Base-by-base conservation (phyloP, 2,888 invertebrate genomes). In the Drosophila melanosoma region DNA sequence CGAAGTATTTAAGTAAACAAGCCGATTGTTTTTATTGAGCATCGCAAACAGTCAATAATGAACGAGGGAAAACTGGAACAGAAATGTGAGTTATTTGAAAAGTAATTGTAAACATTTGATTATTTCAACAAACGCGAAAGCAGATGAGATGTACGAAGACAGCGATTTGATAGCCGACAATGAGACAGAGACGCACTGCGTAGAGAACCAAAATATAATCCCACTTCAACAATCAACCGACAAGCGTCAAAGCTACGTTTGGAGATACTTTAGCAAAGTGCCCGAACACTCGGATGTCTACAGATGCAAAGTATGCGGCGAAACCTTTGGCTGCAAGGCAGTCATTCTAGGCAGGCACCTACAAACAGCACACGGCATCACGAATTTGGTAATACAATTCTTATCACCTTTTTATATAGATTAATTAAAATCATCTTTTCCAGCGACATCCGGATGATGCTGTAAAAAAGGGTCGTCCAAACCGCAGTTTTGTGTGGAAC, bases 401-500 rank as follows among this genome's bases (percentile, higher is more conserved):
- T 45, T 8, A 23, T 23, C 15, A 8, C 8, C 7, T 8, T 6
- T 17, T n/a, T 7, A 3, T 17, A 20, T 23, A 48, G n/a, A 38
- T 17, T 45, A 23, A 23, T 45, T 45, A 23, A 45, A 23, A 15
- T 8, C 2, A 23, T 23, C 10, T n/a, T 1, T 1, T 17, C 7
- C 53, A 66, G 58, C 62, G 61, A 3, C 59, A 57, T 7, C 53
- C 36, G 7, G 76, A 76, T 7, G 81, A 79, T 36, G 12, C 62
- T 1, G 71, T 77, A 3, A 78, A 72, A 8, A 80, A 80, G 7
- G 82, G 83, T 51, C 87, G 90, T 1, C 83, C 88, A 3, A 89
- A 87, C 61, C 80, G 83, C 5, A 91, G 91, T 69, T 85, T 91
- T 38, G 87, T 91, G 57, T 91, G 91, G 91, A 91, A 90, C 62